phyloP scores from a whole-genome alignment of 1,140 invertebrate species.

The Camponotus floridanus region DNA sequence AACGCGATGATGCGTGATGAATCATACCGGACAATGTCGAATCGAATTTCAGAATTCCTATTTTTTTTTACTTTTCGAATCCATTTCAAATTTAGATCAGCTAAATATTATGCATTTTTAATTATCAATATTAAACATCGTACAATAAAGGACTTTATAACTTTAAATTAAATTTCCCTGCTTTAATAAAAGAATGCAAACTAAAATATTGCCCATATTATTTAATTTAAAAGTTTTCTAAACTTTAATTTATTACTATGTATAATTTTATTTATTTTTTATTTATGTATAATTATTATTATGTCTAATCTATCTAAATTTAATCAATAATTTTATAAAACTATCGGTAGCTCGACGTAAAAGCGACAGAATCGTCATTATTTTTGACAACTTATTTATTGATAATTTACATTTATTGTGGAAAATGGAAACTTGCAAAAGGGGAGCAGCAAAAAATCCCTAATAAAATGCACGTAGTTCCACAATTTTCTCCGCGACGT shows the following conservation, averaged over 20 bases:
- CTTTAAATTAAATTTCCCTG: conserved; percentile 4
- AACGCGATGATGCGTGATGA: not conserved
- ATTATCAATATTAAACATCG: not conserved
- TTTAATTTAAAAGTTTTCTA: not conserved
- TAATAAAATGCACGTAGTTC: not conserved
- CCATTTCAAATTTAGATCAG: not conserved
- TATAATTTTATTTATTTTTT: too few species aligned
- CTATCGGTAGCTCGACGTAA: not conserved
- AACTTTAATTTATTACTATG: not conserved
- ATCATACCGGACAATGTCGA: not conserved
- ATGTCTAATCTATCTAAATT: not conserved
- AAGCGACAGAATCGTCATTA: not conserved
- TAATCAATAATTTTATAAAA: not conserved
- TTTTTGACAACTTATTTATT: not conserved
- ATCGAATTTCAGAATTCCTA: not conserved
- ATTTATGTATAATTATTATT: not conserved
- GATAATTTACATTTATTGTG: not conserved
- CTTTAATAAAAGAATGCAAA: not conserved
- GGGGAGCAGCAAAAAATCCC: not conserved
- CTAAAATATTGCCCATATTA: not conserved
- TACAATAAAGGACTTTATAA: not conserved
- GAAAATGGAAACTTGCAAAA: not conserved
- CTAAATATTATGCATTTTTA: not conserved
- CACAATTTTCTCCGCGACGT: conserved; percentile 15
- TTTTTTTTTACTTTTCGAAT: not conserved